Conservation (phyloP, 1,140 invertebrate species). For the Drosophila bocki region DNA sequence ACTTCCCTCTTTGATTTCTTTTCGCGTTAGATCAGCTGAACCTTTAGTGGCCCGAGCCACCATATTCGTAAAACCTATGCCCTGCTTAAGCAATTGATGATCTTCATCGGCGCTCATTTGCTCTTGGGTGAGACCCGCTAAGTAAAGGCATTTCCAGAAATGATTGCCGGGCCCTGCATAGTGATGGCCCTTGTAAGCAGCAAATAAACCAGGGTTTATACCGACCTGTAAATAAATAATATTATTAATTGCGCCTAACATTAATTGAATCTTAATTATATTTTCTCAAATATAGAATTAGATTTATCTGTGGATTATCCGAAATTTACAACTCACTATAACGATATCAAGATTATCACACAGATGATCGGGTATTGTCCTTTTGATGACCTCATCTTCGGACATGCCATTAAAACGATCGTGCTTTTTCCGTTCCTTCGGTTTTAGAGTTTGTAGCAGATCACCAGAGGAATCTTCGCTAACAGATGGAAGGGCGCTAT, state of each 20-base stretch:
- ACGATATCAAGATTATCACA: constrained; percentile 97
- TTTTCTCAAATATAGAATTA: background rate
- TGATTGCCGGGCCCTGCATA: constrained; percentile 99
- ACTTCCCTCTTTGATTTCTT: constrained; percentile 98
- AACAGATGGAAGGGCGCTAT: constrained; percentile 17
- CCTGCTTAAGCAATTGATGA: constrained; percentile 95
- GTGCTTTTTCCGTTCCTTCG: constrained; percentile 96
- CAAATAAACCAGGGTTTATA: constrained; percentile 98
- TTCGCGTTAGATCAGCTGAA: constrained; percentile 96
- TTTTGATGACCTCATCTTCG: constrained; percentile 97
- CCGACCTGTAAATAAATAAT: constrained; percentile 91
- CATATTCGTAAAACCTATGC: constrained; percentile 99
- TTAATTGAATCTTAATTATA: background rate
- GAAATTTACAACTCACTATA: constrained; percentile 93
- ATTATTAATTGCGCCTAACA: background rate
- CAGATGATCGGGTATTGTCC: constrained; percentile 97
- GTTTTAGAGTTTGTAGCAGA: constrained; percentile 81
- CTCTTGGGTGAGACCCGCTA: constrained; percentile 96
- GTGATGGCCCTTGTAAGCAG: constrained; percentile 98
- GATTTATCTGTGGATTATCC: constrained; percentile 6
- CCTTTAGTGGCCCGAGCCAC: constrained; percentile 97
- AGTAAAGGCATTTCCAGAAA: constrained; percentile 99
- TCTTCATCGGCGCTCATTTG: constrained; percentile 98
- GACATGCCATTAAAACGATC: constrained; percentile 98
- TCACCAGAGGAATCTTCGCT: constrained; percentile 15